Evolutionary conservation across 2,797 vertebrate genomes (phyloP).

Genomic region (Coilia nasus): DNA sequence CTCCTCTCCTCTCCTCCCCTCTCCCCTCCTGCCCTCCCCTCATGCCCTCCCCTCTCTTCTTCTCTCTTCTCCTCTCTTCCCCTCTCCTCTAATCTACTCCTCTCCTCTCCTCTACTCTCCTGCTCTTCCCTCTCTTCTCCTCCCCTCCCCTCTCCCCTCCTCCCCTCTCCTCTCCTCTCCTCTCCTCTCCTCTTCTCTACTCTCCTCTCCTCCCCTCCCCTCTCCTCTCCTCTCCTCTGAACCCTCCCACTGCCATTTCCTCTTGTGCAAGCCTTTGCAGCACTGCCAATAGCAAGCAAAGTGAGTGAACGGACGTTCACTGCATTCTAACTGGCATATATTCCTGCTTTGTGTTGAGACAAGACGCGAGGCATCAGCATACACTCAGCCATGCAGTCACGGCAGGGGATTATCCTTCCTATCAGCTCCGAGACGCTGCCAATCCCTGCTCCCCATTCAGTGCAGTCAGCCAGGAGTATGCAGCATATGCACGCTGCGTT

Average conservation of each 20-base stretch:
- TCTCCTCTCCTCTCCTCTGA: not conserved
- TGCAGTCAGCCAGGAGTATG: not conserved
- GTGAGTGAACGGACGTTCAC: not conserved
- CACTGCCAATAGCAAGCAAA: not conserved
- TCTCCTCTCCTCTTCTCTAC: too few relatives aligned
- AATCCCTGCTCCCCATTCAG: not conserved
- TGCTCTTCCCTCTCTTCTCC: too few relatives aligned
- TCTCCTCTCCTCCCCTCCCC: too few relatives aligned
- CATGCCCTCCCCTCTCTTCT: too few relatives aligned
- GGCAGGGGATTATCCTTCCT: not conserved
- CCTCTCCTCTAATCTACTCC: too few relatives aligned
- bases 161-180: too few relatives aligned
- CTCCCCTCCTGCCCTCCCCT: too few relatives aligned
- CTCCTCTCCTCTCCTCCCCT: too few relatives aligned
- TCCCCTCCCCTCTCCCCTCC: too few relatives aligned
- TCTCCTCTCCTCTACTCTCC: too few relatives aligned
- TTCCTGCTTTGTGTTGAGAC: not conserved
- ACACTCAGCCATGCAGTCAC: not conserved
- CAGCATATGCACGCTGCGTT: not conserved
- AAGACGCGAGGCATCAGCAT: not conserved
- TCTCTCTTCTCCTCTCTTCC: too few relatives aligned
- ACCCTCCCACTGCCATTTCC: not conserved
- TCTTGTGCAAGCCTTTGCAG: not conserved
- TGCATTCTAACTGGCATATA: not conserved
- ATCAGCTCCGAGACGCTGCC: not conserved